These are phyloP conservation scores for Machaerirhynchus nigripectus DNA, from an alignment of 2,113 vertebrate species.

Conservation along the genomic window DNA sequence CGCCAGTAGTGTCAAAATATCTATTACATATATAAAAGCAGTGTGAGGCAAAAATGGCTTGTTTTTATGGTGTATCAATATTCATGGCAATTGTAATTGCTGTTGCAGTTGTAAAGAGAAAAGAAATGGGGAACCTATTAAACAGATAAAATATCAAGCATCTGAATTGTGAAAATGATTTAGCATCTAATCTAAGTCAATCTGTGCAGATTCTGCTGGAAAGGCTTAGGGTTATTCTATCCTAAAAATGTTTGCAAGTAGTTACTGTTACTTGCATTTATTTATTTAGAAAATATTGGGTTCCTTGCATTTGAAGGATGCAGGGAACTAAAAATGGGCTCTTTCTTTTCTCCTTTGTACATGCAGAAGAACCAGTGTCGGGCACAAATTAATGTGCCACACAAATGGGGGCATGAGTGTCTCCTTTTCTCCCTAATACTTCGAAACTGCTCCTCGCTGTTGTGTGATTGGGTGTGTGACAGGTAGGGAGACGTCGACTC, in stretches of 20 bases:
- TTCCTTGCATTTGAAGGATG: not conserved
- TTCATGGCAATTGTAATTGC: slow-evolving; percentile 25
- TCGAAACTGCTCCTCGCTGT: not conserved
- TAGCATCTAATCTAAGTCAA: slow-evolving; percentile 5
- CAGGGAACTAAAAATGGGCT: not conserved
- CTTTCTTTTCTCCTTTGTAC: not conserved
- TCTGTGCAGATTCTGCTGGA: slow-evolving; percentile 13
- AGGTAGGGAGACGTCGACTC: not conserved
- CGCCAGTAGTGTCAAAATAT: not conserved
- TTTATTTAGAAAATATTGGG: not conserved
- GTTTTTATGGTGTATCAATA: not conserved
- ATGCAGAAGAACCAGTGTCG: not conserved
- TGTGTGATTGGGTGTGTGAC: not conserved
- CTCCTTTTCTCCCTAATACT: not conserved
- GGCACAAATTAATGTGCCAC: not conserved
- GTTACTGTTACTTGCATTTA: not conserved
- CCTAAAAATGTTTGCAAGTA: not conserved
- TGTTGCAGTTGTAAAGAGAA: not conserved
- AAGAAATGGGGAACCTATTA: slow-evolving; percentile 10
- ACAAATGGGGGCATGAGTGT: not conserved
- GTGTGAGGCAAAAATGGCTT: not conserved
- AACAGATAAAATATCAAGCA: slow-evolving; percentile 17
- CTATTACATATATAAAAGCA: not conserved
- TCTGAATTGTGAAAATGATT: slow-evolving; percentile 39
- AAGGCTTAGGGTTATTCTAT: not conserved